phyloP scores from a whole-genome alignment of 2,888 invertebrate genomes.

The Drosophila barbarae region DNA sequence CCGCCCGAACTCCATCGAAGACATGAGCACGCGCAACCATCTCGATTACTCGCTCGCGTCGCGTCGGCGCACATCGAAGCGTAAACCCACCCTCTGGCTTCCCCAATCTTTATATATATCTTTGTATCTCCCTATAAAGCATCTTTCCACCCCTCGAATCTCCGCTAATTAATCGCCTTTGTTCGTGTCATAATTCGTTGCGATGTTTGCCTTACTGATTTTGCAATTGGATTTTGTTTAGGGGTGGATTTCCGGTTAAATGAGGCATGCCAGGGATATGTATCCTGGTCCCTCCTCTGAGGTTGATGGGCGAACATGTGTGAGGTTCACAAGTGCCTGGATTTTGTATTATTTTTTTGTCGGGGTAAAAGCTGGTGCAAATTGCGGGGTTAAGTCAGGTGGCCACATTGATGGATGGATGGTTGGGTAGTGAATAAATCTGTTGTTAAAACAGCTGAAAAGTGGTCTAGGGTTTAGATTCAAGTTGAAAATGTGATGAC shows the following conservation, averaged over 20 bases:
- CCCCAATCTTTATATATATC: not conserved
- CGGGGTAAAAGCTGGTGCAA: conserved; percentile 39
- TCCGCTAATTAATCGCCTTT: conserved; percentile 69
- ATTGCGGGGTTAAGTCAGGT: conserved; percentile 54
- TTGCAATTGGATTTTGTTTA: conserved; percentile 48
- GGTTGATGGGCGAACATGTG: conserved; percentile 58
- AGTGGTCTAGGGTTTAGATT: not conserved
- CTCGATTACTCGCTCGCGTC: conserved; percentile 38
- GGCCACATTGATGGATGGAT: conserved; percentile 45
- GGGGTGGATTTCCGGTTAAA: conserved; percentile 62
- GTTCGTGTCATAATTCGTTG: conserved; percentile 69
- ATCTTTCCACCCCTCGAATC: conserved; percentile 23
- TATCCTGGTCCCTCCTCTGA: conserved; percentile 6
- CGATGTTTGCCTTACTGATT: conserved; percentile 71
- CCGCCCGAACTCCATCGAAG: conserved; percentile 1
- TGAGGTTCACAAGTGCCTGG: conserved; percentile 58
- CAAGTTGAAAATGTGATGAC: not conserved
- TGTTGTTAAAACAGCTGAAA: conserved; percentile 16
- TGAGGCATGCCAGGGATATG: conserved; percentile 51
- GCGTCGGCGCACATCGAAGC: conserved; percentile 29
- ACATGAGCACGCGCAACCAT: conserved; percentile 67
- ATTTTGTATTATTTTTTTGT: conserved; percentile 7
- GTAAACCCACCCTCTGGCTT: conserved; percentile 5
- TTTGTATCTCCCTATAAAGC: conserved; percentile 1
- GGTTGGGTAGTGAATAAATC: not conserved